Percentiles rank a stretch among this genome's conserved stretches.
Conservation (phyloP, 2,888 invertebrate species). For the Marasmarcha lunaedactyla region DNA sequence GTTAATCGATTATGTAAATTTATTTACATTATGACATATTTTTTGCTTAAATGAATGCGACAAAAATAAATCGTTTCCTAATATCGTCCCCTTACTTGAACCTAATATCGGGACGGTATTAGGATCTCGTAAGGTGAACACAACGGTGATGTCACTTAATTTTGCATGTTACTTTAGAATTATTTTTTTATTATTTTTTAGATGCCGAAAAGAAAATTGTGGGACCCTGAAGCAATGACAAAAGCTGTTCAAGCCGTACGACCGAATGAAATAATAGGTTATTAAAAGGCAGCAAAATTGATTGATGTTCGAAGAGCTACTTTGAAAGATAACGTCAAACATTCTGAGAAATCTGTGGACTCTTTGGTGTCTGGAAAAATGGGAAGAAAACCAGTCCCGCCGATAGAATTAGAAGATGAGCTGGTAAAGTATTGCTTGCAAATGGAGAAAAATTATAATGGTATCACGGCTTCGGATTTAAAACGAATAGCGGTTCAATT, state of each 20-base stretch:
- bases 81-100: constrained; percentile 2
- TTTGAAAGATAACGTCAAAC: constrained; percentile 12
- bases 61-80: constrained; percentile 3
- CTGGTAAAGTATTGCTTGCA: constrained; percentile 9
- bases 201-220: constrained; percentile 1
- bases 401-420: background rate
- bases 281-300: constrained; percentile 14
- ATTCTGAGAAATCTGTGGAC: constrained; percentile 7
- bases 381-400: background rate
- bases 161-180: background rate
- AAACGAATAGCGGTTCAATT: constrained; percentile 3
- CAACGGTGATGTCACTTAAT: constrained; percentile 1
- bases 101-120: constrained; percentile 5
- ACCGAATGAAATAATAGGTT: constrained; percentile 8
- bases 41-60: constrained; percentile 5
- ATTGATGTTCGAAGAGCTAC: constrained; percentile 15
- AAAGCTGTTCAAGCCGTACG: constrained; percentile 4
- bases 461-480: constrained; percentile 8
- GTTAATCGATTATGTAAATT: constrained; percentile 6
- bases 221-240: constrained; percentile 1
- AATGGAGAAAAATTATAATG: constrained; percentile 11
- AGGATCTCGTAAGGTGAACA: constrained; percentile 3
- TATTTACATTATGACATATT: constrained; percentile 4
- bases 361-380: constrained; percentile 8
- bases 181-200: background rate